Evolutionary conservation across 2,888 invertebrate species (phyloP), one percentile per base, ranked within the genome.

Genomic region (Chrysina gloriosa): DNA sequence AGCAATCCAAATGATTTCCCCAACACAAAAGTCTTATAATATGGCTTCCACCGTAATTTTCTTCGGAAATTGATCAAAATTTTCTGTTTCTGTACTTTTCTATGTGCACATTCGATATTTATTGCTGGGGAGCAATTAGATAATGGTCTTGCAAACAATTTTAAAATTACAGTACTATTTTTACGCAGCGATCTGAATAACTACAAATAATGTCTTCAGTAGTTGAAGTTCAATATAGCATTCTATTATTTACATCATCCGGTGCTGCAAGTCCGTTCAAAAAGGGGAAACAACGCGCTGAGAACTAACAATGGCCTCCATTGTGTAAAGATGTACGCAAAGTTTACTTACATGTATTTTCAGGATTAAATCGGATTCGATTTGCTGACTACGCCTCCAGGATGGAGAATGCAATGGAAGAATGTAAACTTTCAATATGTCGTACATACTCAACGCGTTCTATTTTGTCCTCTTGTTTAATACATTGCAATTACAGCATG

Each of bases 291-390:
- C 56, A 56, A 56, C 36, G n/a, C n/a, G 19, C 23, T 56, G 36
- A 9, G 29, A 21, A n/a, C 36, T 36, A 36, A 36, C 21, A 56
- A 39, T 56, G 36, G 34, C 23, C 36, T 54, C 36, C 36, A 56
- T 56, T 36, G 36, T 56, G 56, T 36, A 11, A 36, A 34, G 36
- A 34, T 14, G 23, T 23, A n/a, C n/a, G n/a, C n/a, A 21, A 21
- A 36, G 56, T 56, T 23, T 56, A 23, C 9, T 25, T 11, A 11
- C 5, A 56, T 36, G 36, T 56, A 36, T 56, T 36, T 36, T 56
- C 56, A 56, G n/a, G 9, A 56, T 56, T 50, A 56, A 23, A 36
- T 56, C 34, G 36, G 23, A 36, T 36, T 56, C 56, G 56, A 36
- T 36, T 56, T 56, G 56, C 36, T 56, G 36, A 56, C 34, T 56